These are phyloP conservation scores for Leucoraja erinaceus DNA, from an alignment of 2,113 vertebrate species.

Conservation along the genomic window DNA sequence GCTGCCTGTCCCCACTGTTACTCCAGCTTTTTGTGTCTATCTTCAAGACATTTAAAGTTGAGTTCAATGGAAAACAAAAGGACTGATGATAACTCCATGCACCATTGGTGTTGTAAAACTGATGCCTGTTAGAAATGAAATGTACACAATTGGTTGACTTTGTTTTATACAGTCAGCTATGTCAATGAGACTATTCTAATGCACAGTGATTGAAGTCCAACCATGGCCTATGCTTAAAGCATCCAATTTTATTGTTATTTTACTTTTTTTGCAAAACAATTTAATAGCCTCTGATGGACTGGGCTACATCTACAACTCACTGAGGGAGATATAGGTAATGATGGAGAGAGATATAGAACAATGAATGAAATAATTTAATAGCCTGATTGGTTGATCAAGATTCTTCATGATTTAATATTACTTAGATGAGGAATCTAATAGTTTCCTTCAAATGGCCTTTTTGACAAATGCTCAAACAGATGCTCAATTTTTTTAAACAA, in stretches of 20 bases:
- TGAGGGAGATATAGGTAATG: too few species aligned
- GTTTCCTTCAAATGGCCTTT: neutral
- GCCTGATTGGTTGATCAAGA: neutral
- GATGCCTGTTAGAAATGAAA: neutral
- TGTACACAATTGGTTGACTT: neutral
- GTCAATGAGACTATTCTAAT: neutral
- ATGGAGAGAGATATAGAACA: too few species aligned
- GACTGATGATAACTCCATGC: too few species aligned
- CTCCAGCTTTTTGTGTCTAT: too few species aligned
- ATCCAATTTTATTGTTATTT: neutral
- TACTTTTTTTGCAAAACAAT: neutral
- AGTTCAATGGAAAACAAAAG: too few species aligned
- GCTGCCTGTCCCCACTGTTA: too few species aligned
- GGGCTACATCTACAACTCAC: too few species aligned
- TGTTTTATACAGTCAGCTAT: neutral
- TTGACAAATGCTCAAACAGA: neutral
- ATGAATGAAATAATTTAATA: too few species aligned
- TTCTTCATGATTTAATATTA: neutral
- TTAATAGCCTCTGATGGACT: neutral
- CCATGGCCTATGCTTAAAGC: neutral
- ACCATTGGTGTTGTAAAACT: neutral
- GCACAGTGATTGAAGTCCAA: neutral
- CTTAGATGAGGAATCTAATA: neutral
- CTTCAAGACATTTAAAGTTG: too few species aligned
- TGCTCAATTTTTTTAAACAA: neutral